These are phyloP conservation scores for Vipera latastei DNA, from an alignment of 2,797 vertebrate genomes.

Conservation along the genomic window DNA sequence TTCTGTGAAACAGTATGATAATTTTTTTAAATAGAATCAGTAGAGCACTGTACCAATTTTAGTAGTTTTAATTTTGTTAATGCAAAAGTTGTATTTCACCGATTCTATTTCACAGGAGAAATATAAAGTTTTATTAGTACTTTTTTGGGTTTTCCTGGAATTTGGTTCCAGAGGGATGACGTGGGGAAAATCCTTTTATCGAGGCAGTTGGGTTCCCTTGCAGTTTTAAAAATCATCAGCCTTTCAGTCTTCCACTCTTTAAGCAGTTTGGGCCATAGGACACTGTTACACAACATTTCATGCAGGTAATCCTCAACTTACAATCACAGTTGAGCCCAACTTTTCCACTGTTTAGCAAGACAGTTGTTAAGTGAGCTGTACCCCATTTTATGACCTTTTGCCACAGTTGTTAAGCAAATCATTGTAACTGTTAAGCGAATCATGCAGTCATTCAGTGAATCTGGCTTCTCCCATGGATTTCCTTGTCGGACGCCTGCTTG, in stretches of 20 bases:
- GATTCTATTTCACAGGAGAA: neutral
- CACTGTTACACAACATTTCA: neutral
- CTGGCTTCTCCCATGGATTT: no score
- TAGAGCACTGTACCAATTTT: neutral
- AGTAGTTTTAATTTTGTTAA: neutral
- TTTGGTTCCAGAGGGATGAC: neutral
- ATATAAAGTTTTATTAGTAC: neutral
- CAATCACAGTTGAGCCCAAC: no score
- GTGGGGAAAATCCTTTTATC: neutral
- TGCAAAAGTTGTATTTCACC: neutral
- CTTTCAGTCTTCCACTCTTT: neutral
- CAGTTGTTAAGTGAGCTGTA: no score
- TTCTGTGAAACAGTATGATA: no score
- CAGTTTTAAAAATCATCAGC: neutral
- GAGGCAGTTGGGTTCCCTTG: neutral
- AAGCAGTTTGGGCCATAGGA: neutral
- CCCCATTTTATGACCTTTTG: no score
- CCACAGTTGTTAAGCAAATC: no score
- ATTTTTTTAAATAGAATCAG: neutral
- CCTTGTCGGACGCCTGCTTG: no score
- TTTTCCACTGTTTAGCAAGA: no score
- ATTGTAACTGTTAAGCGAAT: no score
- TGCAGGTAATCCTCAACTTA: no score
- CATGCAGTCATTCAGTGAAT: no score
- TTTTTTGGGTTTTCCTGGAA: neutral